Evolutionary conservation across 2,113 vertebrate genomes (phyloP).

Genomic region (Embiotoca jacksoni): DNA sequence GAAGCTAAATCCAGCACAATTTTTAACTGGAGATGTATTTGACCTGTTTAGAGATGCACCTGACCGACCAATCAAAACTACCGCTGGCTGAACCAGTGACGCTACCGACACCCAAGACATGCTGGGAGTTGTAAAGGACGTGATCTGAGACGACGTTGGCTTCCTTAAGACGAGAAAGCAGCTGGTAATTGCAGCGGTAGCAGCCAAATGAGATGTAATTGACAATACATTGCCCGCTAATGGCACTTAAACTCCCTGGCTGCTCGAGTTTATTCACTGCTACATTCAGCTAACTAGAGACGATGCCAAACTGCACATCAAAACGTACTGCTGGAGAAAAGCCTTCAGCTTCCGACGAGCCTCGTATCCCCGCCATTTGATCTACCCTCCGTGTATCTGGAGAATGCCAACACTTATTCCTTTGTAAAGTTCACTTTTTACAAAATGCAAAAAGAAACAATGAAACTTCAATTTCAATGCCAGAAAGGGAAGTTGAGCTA

Average conservation of each 20-base stretch:
- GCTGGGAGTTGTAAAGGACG: conserved; percentile 1
- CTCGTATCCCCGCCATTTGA: too few species aligned
- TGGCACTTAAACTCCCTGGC: not conserved
- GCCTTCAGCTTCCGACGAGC: too few species aligned
- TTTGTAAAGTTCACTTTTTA: not conserved
- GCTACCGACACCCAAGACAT: not conserved
- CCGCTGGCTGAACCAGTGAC: not conserved
- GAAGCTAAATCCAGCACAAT: not conserved
- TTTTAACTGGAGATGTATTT: not conserved
- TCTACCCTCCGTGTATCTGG: not conserved
- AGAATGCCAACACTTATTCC: not conserved
- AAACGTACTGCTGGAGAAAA: not conserved
- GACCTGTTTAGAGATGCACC: not conserved
- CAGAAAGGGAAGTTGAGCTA: not conserved
- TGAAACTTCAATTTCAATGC: conserved; percentile 16
- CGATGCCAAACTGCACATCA: not conserved
- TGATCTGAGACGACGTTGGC: not conserved
- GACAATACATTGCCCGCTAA: not conserved
- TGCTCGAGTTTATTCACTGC: not conserved
- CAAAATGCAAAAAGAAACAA: not conserved
- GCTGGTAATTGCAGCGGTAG: not conserved
- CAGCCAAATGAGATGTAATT: not conserved
- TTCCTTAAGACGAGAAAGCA: conserved; percentile 14
- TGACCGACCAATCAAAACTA: not conserved
- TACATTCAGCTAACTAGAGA: not conserved